Evolutionary conservation across 2,888 invertebrate genomes (phyloP).

Genomic region (Papilio protenor): DNA sequence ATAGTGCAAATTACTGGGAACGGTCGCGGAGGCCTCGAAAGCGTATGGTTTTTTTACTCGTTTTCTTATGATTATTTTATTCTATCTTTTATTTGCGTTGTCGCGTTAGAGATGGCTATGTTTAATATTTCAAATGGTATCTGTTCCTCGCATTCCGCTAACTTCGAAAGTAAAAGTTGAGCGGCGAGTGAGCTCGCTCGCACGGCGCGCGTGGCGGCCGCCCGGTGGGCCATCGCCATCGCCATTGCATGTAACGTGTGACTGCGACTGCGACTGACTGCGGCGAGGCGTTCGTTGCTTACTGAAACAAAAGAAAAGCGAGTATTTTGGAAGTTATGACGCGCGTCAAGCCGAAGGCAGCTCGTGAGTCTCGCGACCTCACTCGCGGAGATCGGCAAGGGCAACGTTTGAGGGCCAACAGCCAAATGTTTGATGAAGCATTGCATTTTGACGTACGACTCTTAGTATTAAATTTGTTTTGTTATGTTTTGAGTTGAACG

Average conservation of each 20-base stretch:
- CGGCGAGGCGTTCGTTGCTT: slow-evolving; percentile 45
- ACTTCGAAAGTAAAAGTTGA: slow-evolving; percentile 60
- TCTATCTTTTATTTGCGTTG: slow-evolving; percentile 33
- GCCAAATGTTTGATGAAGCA: slow-evolving; percentile 66
- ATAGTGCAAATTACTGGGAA: slow-evolving; percentile 83
- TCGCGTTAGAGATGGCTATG: slow-evolving; percentile 20
- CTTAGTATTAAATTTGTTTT: slow-evolving; percentile 69
- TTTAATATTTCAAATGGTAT: slow-evolving; percentile 45
- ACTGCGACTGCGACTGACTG: slow-evolving; percentile 49
- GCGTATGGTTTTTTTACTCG: slow-evolving; percentile 54
- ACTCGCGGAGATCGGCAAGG: slow-evolving; percentile 53
- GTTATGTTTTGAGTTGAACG: slow-evolving; percentile 63
- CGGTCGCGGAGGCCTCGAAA: slow-evolving; percentile 64
- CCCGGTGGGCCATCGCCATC: slow-evolving; percentile 46
- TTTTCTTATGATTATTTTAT: slow-evolving; percentile 34
- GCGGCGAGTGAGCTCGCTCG: slow-evolving; percentile 52
- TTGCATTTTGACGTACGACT: slow-evolving; percentile 69
- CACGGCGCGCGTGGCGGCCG: slow-evolving; percentile 31
- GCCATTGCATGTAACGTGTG: slow-evolving; percentile 56
- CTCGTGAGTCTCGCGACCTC: slow-evolving; percentile 54
- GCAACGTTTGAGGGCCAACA: slow-evolving; percentile 63
- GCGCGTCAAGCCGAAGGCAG: slow-evolving; percentile 47
- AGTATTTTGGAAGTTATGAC: slow-evolving; percentile 50
- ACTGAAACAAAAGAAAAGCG: slow-evolving; percentile 53
- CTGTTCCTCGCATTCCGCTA: slow-evolving; percentile 51